A percentile compares a stretch with the other conserved stretches of the same genome.
phyloP scores from a whole-genome alignment of 92 coral and sea anemone species.

The Galaxea fascicularis region DNA sequence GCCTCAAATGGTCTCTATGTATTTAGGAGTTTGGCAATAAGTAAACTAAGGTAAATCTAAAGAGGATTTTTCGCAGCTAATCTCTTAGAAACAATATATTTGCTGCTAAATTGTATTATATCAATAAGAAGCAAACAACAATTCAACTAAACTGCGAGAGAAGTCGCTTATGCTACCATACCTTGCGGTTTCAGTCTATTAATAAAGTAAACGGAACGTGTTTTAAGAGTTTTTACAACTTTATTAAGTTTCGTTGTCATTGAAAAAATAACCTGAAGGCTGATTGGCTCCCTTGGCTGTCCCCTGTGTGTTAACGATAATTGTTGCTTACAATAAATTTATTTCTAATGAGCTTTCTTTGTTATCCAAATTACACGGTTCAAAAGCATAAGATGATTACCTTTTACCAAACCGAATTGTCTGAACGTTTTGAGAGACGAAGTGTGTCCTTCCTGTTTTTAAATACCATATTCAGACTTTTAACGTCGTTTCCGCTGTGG shows the following conservation, averaged over 20 bases:
- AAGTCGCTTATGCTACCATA: not conserved
- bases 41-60: not conserved
- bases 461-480: slow-evolving; percentile 1
- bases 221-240: slow-evolving; percentile 31
- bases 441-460: not conserved
- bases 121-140: not conserved
- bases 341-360: slow-evolving; percentile 47
- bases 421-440: slow-evolving; percentile 3
- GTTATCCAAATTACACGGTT: slow-evolving; percentile 45
- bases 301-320: slow-evolving; percentile 26
- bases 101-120: not conserved
- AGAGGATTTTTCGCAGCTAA: not conserved
- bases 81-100: not conserved
- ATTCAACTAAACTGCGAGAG: not conserved
- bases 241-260: slow-evolving; percentile 51
- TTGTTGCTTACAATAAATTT: slow-evolving; percentile 20
- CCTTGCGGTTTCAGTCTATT: not conserved
- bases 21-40: not conserved
- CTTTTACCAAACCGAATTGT: slow-evolving; percentile 22
- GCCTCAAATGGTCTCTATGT: not conserved
- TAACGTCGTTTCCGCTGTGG: not conserved
- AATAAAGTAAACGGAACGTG: not conserved
- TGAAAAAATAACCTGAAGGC: not conserved
- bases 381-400: slow-evolving; percentile 12
- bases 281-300: slow-evolving; percentile 16